Percentiles rank a stretch among this genome's conserved stretches.
phyloP scores from a whole-genome alignment of 2,888 invertebrate species.

The Elgonia sp. region DNA sequence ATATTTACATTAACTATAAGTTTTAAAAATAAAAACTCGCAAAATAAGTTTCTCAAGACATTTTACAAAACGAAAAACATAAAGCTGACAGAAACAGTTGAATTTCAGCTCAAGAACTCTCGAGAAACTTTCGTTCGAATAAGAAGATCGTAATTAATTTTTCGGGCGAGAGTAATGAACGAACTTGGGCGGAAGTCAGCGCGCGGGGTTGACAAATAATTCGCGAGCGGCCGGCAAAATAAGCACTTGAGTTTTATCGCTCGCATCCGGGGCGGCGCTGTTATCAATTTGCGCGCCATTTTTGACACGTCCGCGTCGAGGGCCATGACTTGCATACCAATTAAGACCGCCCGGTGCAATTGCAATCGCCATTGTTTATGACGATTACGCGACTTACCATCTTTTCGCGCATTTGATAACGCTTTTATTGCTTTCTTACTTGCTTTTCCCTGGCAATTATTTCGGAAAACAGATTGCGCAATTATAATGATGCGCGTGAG shows the following conservation, averaged over 20 bases:
- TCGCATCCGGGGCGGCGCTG: constrained; percentile 4
- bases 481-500: constrained; percentile 35
- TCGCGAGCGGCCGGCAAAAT: neutral
- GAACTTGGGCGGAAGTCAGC: too few species aligned
- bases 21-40: too few species aligned
- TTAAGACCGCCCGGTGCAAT: constrained; percentile 1
- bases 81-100: too few species aligned
- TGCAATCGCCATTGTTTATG: constrained; percentile 7
- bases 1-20: too few species aligned
- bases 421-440: constrained; percentile 10
- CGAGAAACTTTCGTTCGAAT: too few species aligned
- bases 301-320: constrained; percentile 29
- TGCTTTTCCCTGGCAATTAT: constrained; percentile 17
- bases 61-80: too few species aligned
- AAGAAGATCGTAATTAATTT: too few species aligned
- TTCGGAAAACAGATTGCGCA: constrained; percentile 34
- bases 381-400: constrained; percentile 25
- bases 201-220: constrained; percentile 6
- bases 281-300: constrained; percentile 13
- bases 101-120: too few species aligned
- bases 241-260: neutral
- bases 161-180: too few species aligned
- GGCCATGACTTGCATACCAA: constrained; percentile 23
- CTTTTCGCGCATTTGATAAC: constrained; percentile 12
- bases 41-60: too few species aligned